Base-by-base conservation (phyloP, 2,797 vertebrate species). In the Pangasius macronema region DNA sequence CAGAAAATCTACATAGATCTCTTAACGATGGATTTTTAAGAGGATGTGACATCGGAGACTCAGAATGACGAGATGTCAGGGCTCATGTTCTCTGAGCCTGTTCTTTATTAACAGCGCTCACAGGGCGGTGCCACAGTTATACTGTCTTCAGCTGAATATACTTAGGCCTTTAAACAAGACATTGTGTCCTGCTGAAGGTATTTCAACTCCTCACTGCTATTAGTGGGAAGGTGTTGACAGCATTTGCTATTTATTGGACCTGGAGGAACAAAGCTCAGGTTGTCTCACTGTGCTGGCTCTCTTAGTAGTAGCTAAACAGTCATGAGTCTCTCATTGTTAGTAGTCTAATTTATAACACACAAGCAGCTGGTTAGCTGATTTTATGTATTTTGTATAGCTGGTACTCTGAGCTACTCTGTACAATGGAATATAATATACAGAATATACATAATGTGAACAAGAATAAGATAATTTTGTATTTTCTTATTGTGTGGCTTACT, bases 191-290 rank as follows among this genome's bases (percentile, higher is more conserved):
- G 63, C n/a, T 81, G 46, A 87, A 73, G 22, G 85, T 63, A 75
- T 86, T 87, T 84, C 88, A 88, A 61, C 72, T 88, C 84, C 81
- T 89, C 82, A 70, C 83, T 85, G 87, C 55, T 61, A 80, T 90
- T 87, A 87, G 86, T 89, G 39, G 77, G 82, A 85, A 90, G 84
- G 86, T 88, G 84, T 89, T 91, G 90, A 89, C 81, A 89, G 87
- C 85, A 39, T 46, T 68, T 39, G 68, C 82, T 80, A n/a, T 82
- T 87, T 89, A 84, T 86, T 87, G 59, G 70, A 72, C 67, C 57
- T 80, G 57, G 22, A 84, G 49, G 82, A 89, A 90, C 87, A 91
- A 90, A 85, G 85, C 85, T 91, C 59, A 87, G 83, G 82, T 87
- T 89, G 86, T 91, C 81, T 72, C 16, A 81, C 75, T 83, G 83